Base-by-base conservation (phyloP, 2,113 vertebrate genomes). In the Otocyon megalotis region DNA sequence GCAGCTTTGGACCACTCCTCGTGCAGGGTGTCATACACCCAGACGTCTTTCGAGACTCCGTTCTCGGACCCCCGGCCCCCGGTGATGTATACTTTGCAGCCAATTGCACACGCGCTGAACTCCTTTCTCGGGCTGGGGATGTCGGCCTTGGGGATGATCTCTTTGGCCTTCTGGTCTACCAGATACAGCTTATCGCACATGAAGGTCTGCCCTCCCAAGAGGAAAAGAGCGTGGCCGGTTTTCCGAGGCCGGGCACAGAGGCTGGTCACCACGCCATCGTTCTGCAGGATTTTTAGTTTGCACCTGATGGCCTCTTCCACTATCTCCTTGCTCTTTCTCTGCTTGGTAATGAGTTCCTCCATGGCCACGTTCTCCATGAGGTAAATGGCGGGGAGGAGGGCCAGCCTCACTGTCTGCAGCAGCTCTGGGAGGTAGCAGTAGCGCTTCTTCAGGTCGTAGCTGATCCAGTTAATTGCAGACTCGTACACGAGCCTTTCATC, bases 101-200 rank as follows among this genome's bases (percentile, higher is more conserved):
- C 99, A 67, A 99, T 99, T 3, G 99, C 99, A 94, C 99, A 99
- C 0, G 99, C 99, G 0, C 99, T 99, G 96, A 99, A 99, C 95
- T 99, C 99, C 84, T 99, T 99, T 71, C 99, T 98, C 0, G 99
- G 99, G 87, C 99, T 99, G 83, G 99, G 99, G 71, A 99, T 99
- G 94, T 99, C 99, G 0, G 99, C 99, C 96, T 99, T 99, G 43
- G 99, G 99, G 96, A 99, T 99, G 28, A 99, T 99, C 96, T 99
- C 99, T 94, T 99, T 99, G 77, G 99, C 99, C 96, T 99, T 99
- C 94, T 99, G 99, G 97, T 99, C 99, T 28, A 99, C 99, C 60
- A 99, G 97, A 35, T 99, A 99, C 63, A 99, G 97, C 83, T 99
- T 99, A 98, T 99, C 99, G 97, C 99, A 99, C 99, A 99, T 99